Base-by-base conservation (phyloP, 2,113 vertebrate species). In the Tamias sibiricus region DNA sequence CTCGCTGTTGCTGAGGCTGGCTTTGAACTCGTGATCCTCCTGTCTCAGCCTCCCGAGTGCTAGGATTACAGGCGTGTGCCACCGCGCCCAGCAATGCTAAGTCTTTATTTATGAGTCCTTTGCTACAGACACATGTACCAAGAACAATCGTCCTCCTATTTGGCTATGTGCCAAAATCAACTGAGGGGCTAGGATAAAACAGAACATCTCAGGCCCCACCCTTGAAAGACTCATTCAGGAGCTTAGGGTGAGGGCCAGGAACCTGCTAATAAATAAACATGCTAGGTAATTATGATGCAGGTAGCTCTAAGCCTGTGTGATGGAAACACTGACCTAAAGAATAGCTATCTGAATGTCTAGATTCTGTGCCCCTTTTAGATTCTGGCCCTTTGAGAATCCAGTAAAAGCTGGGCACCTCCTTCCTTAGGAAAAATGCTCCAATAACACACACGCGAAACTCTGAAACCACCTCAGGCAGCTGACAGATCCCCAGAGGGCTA, bases 41-140 rank as follows among this genome's bases (percentile, higher is more conserved):
- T n/a, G n/a, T n/a, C n/a, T n/a, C n/a, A n/a, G n/a, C n/a, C n/a
- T n/a, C n/a, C n/a, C n/a, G n/a, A n/a, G n/a, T n/a, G n/a, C n/a
- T n/a, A n/a, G n/a, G n/a, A n/a, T n/a, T n/a, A n/a, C n/a, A n/a
- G n/a, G n/a, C n/a, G n/a, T n/a, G n/a, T n/a, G n/a, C n/a, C n/a
- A n/a, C n/a, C n/a, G n/a, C n/a, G n/a, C n/a, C n/a, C n/a, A n/a
- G n/a, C 30, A 69, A 93, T 44, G n/a, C 74, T 66, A 80, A 54
- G n/a, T 37, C 52, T 72, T 92, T 96, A 90, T 90, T 83, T 92
- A 87, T 95, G 77, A 91, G 47, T 72, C 72, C 71, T 93, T 87
- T 77, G 49, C 71, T 32, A 42, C 26, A 12, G 62, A 57, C 40
- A 75, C 2, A 1, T 30, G 57, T 72, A 54, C 42, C 88, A 59